Conservation (phyloP, 2,113 vertebrate genomes). For the Aramus guarauna region DNA sequence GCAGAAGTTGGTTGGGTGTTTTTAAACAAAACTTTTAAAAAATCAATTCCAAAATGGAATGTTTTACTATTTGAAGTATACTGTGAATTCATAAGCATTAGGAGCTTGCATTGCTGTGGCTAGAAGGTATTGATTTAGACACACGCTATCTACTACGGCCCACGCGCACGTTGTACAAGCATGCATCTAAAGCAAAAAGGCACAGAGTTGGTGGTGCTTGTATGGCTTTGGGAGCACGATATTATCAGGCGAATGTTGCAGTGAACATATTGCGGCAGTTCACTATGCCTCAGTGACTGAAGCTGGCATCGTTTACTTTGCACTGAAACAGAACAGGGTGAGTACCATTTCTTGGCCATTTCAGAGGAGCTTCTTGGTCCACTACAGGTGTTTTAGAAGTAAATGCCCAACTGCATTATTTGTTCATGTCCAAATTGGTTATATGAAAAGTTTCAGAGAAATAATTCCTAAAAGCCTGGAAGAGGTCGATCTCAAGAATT, state of each 20-base stretch:
- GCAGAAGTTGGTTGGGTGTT: neutral
- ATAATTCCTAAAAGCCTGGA: neutral
- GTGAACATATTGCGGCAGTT: neutral
- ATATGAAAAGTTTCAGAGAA: neutral
- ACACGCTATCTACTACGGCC: neutral
- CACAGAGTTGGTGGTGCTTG: neutral
- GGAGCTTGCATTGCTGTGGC: neutral
- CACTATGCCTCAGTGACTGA: neutral
- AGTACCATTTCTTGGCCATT: neutral
- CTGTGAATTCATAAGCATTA: neutral
- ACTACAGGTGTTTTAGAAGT: neutral
- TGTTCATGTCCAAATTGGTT: neutral
- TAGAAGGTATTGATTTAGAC: neutral
- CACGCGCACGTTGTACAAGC: neutral
- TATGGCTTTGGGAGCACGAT: neutral
- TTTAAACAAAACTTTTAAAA: neutral
- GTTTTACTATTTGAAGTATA: neutral
- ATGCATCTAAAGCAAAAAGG: neutral
- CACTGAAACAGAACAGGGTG: neutral
- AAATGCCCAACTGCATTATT: neutral
- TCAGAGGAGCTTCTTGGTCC: neutral
- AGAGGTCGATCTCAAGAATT: neutral
- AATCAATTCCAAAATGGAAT: neutral
- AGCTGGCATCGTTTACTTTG: neutral
- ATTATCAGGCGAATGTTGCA: neutral